These are phyloP conservation scores for Lucilia sericata DNA, from an alignment of 1,140 invertebrate genomes.

Conservation along the genomic window DNA sequence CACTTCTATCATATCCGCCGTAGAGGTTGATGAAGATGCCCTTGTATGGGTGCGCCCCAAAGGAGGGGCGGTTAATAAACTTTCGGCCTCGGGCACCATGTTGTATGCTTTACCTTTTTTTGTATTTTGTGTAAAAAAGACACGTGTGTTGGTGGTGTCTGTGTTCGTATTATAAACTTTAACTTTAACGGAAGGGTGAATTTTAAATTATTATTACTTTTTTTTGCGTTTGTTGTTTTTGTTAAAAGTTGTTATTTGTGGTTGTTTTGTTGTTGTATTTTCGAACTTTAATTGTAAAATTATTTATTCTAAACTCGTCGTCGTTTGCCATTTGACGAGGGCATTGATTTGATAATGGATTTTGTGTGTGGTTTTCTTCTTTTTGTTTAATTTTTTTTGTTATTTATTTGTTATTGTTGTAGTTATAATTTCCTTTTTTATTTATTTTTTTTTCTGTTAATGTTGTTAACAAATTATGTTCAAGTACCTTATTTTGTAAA, in stretches of 20 bases:
- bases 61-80: conserved; percentile 3
- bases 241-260: not conserved
- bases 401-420: not conserved
- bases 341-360: conserved; percentile 39
- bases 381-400: not conserved
- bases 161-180: no score
- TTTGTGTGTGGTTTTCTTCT: conserved; percentile 9
- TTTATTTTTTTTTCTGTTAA: not conserved
- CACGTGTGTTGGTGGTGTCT: not conserved
- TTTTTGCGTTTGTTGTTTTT: not conserved
- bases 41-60: conserved; percentile 18
- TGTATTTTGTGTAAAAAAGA: not conserved
- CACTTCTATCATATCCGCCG: conserved; percentile 10
- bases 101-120: not conserved
- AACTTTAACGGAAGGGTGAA: not conserved
- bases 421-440: conserved; percentile 29
- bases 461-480: conserved; percentile 27
- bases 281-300: not conserved
- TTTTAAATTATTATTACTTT: not conserved
- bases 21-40: conserved; percentile 17
- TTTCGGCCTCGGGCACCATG: conserved; percentile 29
- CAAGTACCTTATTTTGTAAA: conserved; percentile 12
- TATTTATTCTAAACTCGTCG: conserved; percentile 31
- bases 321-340: conserved; percentile 21
- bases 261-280: not conserved